Conservation (phyloP, 2,113 vertebrate species). For the Odocoileus hemionus region DNA sequence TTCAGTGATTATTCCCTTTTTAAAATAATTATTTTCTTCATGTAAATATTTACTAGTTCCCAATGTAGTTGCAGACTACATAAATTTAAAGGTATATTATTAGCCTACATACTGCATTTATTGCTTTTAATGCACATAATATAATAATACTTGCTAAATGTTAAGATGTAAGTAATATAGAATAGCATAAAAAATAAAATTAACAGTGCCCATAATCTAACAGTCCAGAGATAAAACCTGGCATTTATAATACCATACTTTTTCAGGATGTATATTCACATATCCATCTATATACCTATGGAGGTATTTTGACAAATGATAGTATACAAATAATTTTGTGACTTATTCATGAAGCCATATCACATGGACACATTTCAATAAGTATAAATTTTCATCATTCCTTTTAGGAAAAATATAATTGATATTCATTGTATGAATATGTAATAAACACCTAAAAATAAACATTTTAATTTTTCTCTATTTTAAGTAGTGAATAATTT, state of each 20-base stretch:
- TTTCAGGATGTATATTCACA: not conserved
- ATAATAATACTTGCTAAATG: not conserved
- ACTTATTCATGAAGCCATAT: not conserved
- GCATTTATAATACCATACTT: not conserved
- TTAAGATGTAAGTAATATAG: not conserved
- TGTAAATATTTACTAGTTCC: not conserved
- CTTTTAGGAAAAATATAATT: not conserved
- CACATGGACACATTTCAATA: not conserved
- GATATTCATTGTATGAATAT: not conserved
- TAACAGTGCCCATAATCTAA: not conserved
- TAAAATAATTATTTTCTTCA: slow-evolving; percentile 1
- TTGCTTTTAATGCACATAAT: not conserved
- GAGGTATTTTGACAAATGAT: not conserved
- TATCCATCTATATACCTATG: not conserved
- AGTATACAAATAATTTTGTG: not conserved
- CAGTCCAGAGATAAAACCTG: not conserved
- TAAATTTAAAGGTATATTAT: not conserved
- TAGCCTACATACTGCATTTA: not conserved
- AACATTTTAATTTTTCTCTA: not conserved
- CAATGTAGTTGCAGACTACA: not conserved
- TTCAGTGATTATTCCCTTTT: not conserved
- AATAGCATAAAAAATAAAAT: not conserved
- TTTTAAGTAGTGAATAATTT: not conserved
- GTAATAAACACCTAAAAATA: not conserved
- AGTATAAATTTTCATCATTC: not conserved